These are phyloP conservation scores for Diachasma alloeum DNA, from an alignment of 1,140 invertebrate species.

Conservation along the genomic window DNA sequence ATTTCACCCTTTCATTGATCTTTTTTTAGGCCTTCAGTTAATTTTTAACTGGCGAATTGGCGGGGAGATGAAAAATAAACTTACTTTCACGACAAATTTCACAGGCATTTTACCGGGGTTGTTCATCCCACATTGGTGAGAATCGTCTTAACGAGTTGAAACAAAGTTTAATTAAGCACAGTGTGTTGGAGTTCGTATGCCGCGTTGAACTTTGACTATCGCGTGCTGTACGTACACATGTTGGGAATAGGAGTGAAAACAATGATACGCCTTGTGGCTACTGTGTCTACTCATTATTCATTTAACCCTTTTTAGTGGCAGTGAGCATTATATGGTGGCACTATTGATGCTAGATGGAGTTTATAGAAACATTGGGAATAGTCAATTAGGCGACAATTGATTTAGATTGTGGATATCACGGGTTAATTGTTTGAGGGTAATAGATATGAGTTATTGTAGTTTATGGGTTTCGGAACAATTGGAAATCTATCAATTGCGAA, in stretches of 20 bases:
- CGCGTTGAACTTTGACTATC: slow-evolving; percentile 51
- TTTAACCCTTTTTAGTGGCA: slow-evolving; percentile 19
- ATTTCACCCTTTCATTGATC: neutral
- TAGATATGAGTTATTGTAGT: neutral
- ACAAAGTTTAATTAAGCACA: slow-evolving; percentile 61
- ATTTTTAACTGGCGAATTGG: neutral
- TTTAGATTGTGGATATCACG: neutral
- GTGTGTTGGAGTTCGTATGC: slow-evolving; percentile 39
- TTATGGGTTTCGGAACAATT: neutral
- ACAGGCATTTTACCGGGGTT: slow-evolving; percentile 35
- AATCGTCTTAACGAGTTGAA: slow-evolving; percentile 60
- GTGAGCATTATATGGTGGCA: neutral
- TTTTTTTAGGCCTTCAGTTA: neutral
- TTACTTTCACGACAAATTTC: neutral
- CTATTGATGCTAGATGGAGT: neutral
- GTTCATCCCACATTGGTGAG: slow-evolving; percentile 53
- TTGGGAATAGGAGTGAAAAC: slow-evolving; percentile 8
- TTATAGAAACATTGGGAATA: neutral
- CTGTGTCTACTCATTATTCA: slow-evolving; percentile 17
- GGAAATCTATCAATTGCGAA: neutral
- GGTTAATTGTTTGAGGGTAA: neutral
- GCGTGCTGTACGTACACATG: slow-evolving; percentile 13
- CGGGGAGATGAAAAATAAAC: neutral
- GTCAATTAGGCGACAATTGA: neutral
- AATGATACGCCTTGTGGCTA: slow-evolving; percentile 11